Percentiles rank a stretch among this genome's conserved stretches.
Conservation (phyloP, 2,888 invertebrate species). For the Rhabditoides inermis region DNA sequence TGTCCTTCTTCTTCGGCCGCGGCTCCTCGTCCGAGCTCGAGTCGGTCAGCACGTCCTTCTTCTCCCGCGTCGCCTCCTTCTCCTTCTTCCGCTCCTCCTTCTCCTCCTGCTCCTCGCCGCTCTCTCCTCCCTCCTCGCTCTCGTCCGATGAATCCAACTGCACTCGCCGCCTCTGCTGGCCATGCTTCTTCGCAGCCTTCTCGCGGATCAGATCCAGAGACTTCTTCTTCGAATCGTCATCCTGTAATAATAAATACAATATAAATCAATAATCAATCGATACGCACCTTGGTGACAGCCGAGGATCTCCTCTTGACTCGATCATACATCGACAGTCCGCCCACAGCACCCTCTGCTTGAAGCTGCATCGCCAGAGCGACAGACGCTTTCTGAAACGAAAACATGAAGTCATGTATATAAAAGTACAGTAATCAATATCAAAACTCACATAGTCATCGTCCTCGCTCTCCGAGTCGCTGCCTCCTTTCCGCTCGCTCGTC, state of each 20-base stretch:
- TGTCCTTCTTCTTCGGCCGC: not conserved
- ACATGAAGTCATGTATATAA: not conserved
- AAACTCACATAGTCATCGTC: constrained; percentile 1
- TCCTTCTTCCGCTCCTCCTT: not conserved
- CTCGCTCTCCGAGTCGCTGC: not conserved
- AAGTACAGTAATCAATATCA: constrained; percentile 1
- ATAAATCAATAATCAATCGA: not conserved
- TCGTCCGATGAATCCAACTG: constrained; percentile 4
- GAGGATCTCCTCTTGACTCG: constrained; percentile 18
- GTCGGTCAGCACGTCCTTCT: not conserved
- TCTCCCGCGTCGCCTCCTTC: not conserved
- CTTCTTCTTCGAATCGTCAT: constrained; percentile 8
- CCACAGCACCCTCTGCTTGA: constrained; percentile 3
- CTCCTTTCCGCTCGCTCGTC: constrained; percentile 7
- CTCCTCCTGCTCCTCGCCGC: constrained; percentile 1
- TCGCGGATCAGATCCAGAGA: constrained; percentile 7
- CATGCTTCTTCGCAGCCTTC: constrained; percentile 7
- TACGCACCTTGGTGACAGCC: constrained; percentile 2
- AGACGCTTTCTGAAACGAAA: not conserved
- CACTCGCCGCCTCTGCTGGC: constrained; percentile 4
- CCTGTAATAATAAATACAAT: not conserved
- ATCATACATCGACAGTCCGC: constrained; percentile 18
- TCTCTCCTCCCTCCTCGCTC: not conserved
- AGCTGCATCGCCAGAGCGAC: not conserved
- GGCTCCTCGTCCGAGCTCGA: not conserved